Percentiles rank a stretch among this genome's conserved stretches.
phyloP scores from a whole-genome alignment of 2,797 vertebrate genomes.

The Eulemur coronatus region DNA sequence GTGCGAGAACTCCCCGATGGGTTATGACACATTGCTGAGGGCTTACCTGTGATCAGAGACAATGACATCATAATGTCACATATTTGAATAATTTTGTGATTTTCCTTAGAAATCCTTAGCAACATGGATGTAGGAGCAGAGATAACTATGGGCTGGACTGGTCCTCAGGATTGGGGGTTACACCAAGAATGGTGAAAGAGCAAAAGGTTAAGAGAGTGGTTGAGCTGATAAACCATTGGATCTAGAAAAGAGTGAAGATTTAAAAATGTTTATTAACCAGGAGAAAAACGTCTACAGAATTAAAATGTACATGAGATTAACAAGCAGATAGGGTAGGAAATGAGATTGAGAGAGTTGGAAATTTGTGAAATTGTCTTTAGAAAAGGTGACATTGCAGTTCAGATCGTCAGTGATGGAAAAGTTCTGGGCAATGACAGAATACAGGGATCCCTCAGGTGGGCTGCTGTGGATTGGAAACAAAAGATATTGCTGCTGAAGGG shows the following conservation, averaged over 20 bases:
- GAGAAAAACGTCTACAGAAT: background rate
- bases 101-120: constrained; percentile 18
- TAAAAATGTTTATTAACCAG: background rate
- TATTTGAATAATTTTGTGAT: background rate
- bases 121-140: background rate
- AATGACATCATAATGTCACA: background rate
- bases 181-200: background rate
- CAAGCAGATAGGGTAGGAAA: background rate
- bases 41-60: background rate
- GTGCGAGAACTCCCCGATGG: background rate
- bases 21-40: background rate
- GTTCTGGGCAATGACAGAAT: background rate
- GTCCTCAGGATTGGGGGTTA: background rate
- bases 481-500: background rate
- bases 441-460: no score
- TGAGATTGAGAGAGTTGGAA: background rate
- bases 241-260: background rate
- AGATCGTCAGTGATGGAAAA: background rate
- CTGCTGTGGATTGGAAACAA: background rate
- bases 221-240: background rate
- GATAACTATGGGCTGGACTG: background rate
- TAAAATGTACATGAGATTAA: background rate
- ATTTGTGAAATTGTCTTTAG: background rate
- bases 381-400: background rate
- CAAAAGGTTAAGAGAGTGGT: background rate